A percentile compares a stretch with the other conserved stretches of the same genome.
Evolutionary conservation across 2,888 invertebrate genomes (phyloP).

Genomic region (Strigamia crassipes): DNA sequence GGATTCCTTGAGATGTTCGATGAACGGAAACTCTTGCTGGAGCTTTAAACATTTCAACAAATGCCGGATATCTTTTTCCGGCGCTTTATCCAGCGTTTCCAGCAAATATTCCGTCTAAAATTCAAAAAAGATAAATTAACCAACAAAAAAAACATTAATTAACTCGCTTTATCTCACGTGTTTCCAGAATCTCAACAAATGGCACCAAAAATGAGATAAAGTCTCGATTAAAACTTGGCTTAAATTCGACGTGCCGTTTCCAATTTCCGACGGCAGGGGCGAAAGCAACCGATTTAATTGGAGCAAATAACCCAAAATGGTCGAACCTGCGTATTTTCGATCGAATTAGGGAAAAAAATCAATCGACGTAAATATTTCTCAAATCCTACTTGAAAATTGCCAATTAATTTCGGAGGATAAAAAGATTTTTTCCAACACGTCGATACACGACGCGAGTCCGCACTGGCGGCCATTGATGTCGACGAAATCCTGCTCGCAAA

Average conservation of each 20-base stretch:
- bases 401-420: neutral
- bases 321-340: neutral
- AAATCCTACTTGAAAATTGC: neutral
- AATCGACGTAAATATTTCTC: neutral
- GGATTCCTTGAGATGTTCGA: neutral
- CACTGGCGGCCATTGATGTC: conserved; percentile 39
- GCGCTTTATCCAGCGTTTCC: conserved; percentile 1
- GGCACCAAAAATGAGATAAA: conserved; percentile 28
- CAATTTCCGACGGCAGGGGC: neutral
- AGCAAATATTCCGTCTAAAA: neutral
- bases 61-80: neutral
- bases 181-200: neutral
- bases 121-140: neutral
- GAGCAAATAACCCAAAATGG: neutral
- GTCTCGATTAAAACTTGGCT: conserved; percentile 36
- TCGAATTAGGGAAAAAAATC: neutral
- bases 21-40: neutral
- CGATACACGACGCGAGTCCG: conserved; percentile 44
- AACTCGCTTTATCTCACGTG: neutral
- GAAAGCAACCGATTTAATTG: neutral
- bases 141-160: neutral
- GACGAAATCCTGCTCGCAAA: conserved; percentile 46
- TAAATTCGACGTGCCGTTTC: neutral
- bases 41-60: neutral
- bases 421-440: neutral